These are phyloP conservation scores for Teinopalpus imperialis DNA, from an alignment of 2,888 invertebrate species.

Conservation along the genomic window DNA sequence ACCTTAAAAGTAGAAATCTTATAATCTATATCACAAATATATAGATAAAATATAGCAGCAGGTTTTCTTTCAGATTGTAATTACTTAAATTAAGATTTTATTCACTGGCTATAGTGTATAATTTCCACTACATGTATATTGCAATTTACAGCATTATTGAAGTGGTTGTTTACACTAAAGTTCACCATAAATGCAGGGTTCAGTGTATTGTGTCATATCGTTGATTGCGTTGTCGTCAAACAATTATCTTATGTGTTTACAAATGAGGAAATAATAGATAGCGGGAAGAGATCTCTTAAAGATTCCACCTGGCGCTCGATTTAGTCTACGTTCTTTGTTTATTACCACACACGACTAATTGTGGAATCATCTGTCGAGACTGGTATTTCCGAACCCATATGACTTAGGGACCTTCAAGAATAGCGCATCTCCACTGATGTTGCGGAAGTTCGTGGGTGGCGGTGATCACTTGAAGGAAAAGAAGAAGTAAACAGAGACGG, in stretches of 20 bases:
- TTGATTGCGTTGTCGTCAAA: slow-evolving; percentile 16
- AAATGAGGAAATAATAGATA: slow-evolving; percentile 8
- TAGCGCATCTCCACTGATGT: too few relatives aligned
- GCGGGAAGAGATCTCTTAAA: not conserved
- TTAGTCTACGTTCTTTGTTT: too few relatives aligned
- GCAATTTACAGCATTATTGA: not conserved
- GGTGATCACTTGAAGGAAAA: too few relatives aligned
- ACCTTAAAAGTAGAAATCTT: slow-evolving; percentile 20
- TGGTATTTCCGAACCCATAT: too few relatives aligned
- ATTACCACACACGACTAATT: too few relatives aligned
- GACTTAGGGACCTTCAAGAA: too few relatives aligned
- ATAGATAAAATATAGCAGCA: slow-evolving; percentile 9
- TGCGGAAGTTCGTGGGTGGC: too few relatives aligned
- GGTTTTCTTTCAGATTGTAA: slow-evolving; percentile 1
- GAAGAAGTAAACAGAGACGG: too few relatives aligned
- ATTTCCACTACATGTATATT: not conserved
- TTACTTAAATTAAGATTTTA: not conserved
- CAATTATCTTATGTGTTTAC: not conserved
- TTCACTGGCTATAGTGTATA: not conserved
- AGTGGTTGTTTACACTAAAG: slow-evolving; percentile 18
- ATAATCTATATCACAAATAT: slow-evolving; percentile 22
- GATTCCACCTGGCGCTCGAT: too few relatives aligned
- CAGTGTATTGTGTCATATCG: slow-evolving; percentile 15
- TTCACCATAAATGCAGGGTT: slow-evolving; percentile 15
- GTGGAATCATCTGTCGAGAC: too few relatives aligned